Conservation (phyloP, 2,797 vertebrate genomes). For the Urophycis tenuis region DNA sequence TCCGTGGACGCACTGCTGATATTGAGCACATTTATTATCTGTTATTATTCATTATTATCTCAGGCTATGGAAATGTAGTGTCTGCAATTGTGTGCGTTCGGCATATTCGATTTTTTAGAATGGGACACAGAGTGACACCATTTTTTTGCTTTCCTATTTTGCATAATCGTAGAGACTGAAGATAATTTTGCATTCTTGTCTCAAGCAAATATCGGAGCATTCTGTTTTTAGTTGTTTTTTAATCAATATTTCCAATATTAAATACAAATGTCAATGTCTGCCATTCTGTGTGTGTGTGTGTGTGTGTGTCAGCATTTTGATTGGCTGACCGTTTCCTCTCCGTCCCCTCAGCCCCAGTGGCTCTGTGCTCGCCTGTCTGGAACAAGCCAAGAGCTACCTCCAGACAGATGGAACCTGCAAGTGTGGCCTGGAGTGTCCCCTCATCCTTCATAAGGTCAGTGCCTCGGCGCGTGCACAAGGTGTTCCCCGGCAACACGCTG, state of each 20-base stretch:
- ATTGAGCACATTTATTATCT: not conserved
- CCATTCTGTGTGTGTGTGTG: not conserved
- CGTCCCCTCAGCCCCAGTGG: slow-evolving; percentile 75
- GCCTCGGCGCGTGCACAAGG: not conserved
- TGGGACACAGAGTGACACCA: no score
- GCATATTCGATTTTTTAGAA: no score
- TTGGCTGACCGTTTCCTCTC: not conserved
- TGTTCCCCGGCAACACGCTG: not conserved
- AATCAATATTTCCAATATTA: not conserved
- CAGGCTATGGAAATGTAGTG: not conserved
- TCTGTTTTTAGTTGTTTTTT: not conserved
- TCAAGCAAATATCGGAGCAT: not conserved
- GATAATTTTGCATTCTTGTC: no score
- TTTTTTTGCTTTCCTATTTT: no score
- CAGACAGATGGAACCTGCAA: slow-evolving; percentile 84
- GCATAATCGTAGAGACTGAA: no score
- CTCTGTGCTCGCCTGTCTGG: slow-evolving; percentile 81
- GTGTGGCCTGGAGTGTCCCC: slow-evolving; percentile 84
- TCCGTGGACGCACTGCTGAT: not conserved
- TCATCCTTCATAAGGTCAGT: slow-evolving; percentile 80
- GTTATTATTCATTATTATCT: no score
- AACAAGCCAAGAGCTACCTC: slow-evolving; percentile 83
- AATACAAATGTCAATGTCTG: not conserved
- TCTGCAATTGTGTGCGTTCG: not conserved
- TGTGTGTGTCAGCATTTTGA: not conserved